Evolutionary conservation across 2,888 invertebrate species (phyloP).

Genomic region (Pecten maximus): DNA sequence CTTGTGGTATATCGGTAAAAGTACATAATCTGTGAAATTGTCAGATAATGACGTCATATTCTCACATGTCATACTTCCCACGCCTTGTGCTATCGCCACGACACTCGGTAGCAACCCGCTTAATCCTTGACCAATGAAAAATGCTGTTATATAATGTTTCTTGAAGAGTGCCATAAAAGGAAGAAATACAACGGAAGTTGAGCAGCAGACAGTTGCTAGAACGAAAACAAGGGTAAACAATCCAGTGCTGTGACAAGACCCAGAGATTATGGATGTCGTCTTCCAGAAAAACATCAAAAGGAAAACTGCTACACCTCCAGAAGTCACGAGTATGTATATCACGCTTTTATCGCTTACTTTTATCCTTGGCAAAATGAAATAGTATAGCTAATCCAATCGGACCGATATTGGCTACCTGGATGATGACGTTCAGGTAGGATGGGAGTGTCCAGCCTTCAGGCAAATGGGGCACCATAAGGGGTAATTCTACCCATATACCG

Average conservation of each 20-base stretch:
- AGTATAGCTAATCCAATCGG: constrained; percentile 84
- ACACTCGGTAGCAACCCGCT: constrained; percentile 90
- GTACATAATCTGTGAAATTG: constrained; percentile 56
- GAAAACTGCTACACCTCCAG: constrained; percentile 82
- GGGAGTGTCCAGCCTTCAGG: constrained; percentile 95
- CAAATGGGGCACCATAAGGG: constrained; percentile 90
- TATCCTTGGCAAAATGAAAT: constrained; percentile 43
- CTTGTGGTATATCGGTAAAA: constrained; percentile 74
- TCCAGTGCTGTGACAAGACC: constrained; percentile 78
- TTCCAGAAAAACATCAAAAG: constrained; percentile 84
- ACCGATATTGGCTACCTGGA: constrained; percentile 91
- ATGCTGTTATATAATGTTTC: constrained; percentile 90
- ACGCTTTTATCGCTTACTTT: constrained; percentile 79
- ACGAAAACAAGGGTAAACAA: constrained; percentile 87
- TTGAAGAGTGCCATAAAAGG: constrained; percentile 89
- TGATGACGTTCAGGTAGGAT: constrained; percentile 90
- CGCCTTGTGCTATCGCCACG: constrained; percentile 91
- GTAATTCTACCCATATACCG: constrained; percentile 93
- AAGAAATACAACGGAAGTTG: constrained; percentile 92
- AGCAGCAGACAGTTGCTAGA: constrained; percentile 90
- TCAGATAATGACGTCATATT: constrained; percentile 82
- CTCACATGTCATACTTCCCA: constrained; percentile 83
- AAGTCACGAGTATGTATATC: constrained; percentile 83
- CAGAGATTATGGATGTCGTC: constrained; percentile 84
- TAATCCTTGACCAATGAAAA: constrained; percentile 85